A percentile compares a stretch with the other conserved stretches of the same genome.
Evolutionary conservation across 2,888 invertebrate genomes (phyloP).

Genomic region (Drosophila borborema): DNA sequence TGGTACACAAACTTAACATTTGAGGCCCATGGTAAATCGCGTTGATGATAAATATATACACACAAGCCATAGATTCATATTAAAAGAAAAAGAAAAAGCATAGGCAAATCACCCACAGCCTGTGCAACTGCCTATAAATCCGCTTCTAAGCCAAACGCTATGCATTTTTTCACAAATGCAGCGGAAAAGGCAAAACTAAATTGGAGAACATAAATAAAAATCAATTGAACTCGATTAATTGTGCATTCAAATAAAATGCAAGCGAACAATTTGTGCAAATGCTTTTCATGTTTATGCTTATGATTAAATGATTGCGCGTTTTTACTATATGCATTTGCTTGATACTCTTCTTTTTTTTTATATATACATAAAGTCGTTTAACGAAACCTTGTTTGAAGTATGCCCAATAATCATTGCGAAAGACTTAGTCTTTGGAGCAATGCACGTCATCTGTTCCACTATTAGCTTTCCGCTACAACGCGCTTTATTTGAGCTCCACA

Average conservation of each 20-base stretch:
- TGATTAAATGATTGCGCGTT: conserved; percentile 49
- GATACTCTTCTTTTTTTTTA: not conserved
- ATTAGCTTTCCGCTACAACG: not conserved
- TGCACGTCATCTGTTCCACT: not conserved
- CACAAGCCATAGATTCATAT: not conserved
- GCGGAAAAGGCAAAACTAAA: conserved; percentile 12
- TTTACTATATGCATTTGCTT: conserved; percentile 15
- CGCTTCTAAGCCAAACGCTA: conserved; percentile 42
- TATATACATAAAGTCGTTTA: not conserved
- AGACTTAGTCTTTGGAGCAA: not conserved
- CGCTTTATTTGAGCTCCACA: not conserved
- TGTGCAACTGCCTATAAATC: conserved; percentile 39
- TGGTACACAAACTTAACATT: not conserved
- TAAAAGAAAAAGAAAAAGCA: not conserved
- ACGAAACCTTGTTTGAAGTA: not conserved
- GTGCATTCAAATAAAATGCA: conserved; percentile 36
- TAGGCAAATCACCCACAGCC: not conserved
- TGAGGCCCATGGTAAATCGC: conserved; percentile 25
- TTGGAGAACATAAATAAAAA: conserved; percentile 22
- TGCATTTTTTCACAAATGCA: conserved; percentile 45
- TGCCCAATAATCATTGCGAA: not conserved
- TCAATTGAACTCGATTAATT: conserved; percentile 39
- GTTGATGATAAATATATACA: conserved; percentile 19
- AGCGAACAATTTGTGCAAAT: conserved; percentile 51
- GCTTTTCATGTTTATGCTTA: conserved; percentile 46